Base-by-base conservation (phyloP, 2,888 invertebrate species). In the Thysanoteuthis rhombus region DNA sequence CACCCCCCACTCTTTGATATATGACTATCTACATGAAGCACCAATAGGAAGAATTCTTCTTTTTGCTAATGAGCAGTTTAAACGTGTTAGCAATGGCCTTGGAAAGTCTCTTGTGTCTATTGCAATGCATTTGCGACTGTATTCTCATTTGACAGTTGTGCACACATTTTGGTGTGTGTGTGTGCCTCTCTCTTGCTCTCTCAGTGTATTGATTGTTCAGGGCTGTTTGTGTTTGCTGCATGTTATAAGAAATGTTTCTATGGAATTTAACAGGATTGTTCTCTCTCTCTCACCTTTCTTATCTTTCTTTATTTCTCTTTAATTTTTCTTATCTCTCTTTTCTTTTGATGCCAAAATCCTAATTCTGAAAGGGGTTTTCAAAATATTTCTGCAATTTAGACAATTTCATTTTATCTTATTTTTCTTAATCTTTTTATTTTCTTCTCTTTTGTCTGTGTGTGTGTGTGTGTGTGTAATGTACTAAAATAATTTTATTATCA, bases 361-460 rank as follows among this genome's bases (percentile, higher is more conserved):
- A 75, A 75, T 75, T 75, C 75, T 75, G 75, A 75, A 75, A 75
- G n/a, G 75, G n/a, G 75, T n/a, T 75, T 75, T 75, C 75, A n/a
- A 75, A 75, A 75, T 75, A 75, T 75, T 75, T 75, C 75, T n/a
- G n/a, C 36, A 75, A 75, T 75, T 75, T 75, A 36, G n/a, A n/a
- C n/a, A n/a, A 16, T n/a, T 75, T 32, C 6, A 3, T n/a, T 75
- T 75, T 10, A 75, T n/a, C 32, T n/a, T 16, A n/a, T 75, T n/a
- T 75, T n/a, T 75, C n/a, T 75, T 58, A 32, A 4, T 75, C 5
- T n/a, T 75, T 75, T 75, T 75, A 1, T 75, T 36, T n/a, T 75
- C n/a, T 8, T n/a, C n/a, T n/a, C n/a, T n/a, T n/a, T n/a, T n/a
- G n/a, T n/a, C n/a, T n/a, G n/a, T n/a, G n/a, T n/a, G n/a, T n/a